phyloP scores from a whole-genome alignment of 2,113 vertebrate species.

The Tragulus kanchil region DNA sequence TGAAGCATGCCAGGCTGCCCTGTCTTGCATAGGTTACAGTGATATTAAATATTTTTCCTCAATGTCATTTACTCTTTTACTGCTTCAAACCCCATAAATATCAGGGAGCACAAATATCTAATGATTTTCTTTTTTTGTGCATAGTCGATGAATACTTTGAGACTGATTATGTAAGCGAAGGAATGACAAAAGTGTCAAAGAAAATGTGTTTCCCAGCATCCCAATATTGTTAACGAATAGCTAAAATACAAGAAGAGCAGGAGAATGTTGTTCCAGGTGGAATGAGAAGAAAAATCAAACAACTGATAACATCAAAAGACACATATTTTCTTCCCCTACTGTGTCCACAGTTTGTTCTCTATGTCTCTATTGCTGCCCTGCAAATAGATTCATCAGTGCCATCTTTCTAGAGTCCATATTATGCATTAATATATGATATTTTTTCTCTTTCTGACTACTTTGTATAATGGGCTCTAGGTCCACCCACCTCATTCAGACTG shows the following conservation, averaged over 20 bases:
- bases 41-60: conserved; percentile 9
- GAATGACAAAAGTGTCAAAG: background rate
- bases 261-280: background rate
- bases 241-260: background rate
- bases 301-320: conserved; percentile 1
- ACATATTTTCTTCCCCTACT: background rate
- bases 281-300: conserved; percentile 20
- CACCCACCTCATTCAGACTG: background rate
- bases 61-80: background rate
- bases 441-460: background rate
- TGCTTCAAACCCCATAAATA: conserved; percentile 21
- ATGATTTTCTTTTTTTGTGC: background rate
- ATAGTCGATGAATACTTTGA: conserved; percentile 47
- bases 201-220: background rate
- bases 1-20: background rate
- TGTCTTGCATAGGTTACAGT: background rate
- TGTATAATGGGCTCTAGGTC: background rate
- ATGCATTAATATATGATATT: background rate
- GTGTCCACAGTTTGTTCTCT: background rate
- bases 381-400: background rate
- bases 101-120: background rate
- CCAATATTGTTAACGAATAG: conserved; percentile 42
- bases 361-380: background rate
- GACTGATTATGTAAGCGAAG: background rate
- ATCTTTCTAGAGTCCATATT: background rate